Base-by-base conservation (phyloP, 2,113 vertebrate genomes). In the Herpetotheres cachinnans region DNA sequence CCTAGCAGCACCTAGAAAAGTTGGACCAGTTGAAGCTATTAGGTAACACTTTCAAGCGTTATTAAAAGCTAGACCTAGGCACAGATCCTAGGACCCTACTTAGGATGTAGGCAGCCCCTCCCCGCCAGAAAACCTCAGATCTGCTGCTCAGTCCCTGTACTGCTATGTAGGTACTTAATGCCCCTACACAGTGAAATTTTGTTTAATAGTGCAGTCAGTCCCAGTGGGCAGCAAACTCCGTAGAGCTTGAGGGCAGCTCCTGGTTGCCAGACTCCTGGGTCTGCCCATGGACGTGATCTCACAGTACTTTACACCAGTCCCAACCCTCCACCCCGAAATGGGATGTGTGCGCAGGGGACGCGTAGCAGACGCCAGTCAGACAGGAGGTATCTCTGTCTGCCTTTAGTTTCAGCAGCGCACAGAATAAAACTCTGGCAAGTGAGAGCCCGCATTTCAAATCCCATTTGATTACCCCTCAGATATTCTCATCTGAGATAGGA, bases 261-360 rank as follows among this genome's bases (percentile, higher is more conserved):
- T 29, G 26, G 12, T 8, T 54, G 69, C 20, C 46, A 49, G 14
- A 9, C 27, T 52, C 36, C 50, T 46, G 29, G 38, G 6, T 47
- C 40, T 63, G n/a, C 9, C 44, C 9, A 3, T 7, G 14, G 6
- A 2, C 1, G 6, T 12, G 30, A 9, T 69, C 71, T 72, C 38
- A 34, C 15, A 32, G 61, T 8, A 22, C 32, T 62, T 58, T 26
- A 61, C 8, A 54, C 11, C n/a, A 85, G 18, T 8, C 22, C 4
- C 47, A 80, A 13, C 4, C 7, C 34, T 88, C 34, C 61, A 50
- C 9, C 14, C 8, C 19, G 27, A 54, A 76, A 36, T 3, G 9
- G 9, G 54, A 27, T 1, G 1, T 19, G 21, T 7, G n/a, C 3
- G 16, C 17, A n/a, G 52, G 5, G 46, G 63, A 25, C 24, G 24